Conservation (phyloP, 2,113 vertebrate species). For the Erythrolamprus reginae region DNA sequence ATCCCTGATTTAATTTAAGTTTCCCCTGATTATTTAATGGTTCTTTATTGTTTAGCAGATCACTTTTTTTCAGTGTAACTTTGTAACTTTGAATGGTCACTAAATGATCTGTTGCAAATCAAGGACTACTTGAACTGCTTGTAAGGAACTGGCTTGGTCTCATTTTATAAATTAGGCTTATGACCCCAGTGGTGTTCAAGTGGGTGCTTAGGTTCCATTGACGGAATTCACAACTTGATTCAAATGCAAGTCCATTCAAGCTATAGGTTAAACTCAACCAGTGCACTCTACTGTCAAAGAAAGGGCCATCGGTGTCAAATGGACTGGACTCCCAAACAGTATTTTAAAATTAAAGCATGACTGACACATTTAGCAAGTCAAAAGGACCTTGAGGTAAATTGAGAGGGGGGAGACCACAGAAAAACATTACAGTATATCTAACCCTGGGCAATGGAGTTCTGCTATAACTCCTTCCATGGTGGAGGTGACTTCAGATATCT, state of each 20-base stretch:
- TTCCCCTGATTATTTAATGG: no score
- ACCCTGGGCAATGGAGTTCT: background rate
- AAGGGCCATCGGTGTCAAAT: background rate
- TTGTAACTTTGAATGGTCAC: background rate
- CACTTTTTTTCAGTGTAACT: background rate
- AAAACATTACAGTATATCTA: background rate
- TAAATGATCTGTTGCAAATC: background rate
- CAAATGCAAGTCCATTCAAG: background rate
- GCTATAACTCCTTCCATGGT: background rate
- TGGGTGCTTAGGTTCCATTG: background rate
- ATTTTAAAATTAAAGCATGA: background rate
- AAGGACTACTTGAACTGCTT: background rate
- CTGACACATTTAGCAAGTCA: background rate
- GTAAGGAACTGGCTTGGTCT: no score
- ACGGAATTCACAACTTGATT: background rate
- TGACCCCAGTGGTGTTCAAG: background rate
- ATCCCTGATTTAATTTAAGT: no score
- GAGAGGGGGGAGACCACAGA: fast-evolving
- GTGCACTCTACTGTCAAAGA: background rate
- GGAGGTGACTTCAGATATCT: background rate
- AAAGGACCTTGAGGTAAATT: background rate
- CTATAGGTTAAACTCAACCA: background rate
- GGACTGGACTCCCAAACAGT: background rate
- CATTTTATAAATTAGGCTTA: background rate
- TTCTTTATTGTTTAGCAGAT: no score